These are phyloP conservation scores for Diadumene lineata DNA, from an alignment of 92 coral and sea anemone genomes.

Conservation along the genomic window DNA sequence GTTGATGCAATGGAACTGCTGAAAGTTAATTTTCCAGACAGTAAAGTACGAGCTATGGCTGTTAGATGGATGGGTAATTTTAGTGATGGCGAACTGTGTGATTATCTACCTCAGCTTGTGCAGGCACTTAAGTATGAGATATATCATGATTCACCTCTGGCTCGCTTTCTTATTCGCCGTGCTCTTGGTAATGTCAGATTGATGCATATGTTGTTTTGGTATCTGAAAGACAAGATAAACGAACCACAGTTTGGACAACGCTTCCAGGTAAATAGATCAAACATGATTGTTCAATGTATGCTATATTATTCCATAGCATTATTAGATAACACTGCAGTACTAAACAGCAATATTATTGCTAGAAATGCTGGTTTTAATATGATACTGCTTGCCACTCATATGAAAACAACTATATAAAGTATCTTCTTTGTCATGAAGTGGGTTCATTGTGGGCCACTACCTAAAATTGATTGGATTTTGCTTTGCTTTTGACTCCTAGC, in stretches of 20 bases:
- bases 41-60: conserved; percentile 85
- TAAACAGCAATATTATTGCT: too few relatives aligned
- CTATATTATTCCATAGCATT: too few relatives aligned
- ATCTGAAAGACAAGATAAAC: conserved; percentile 89
- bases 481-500: too few relatives aligned
- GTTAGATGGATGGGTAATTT: conserved; percentile 94
- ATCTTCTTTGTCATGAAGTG: too few relatives aligned
- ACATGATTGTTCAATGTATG: too few relatives aligned
- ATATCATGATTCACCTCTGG: conserved; percentile 93
- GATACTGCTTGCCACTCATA: too few relatives aligned
- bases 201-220: conserved; percentile 91
- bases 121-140: conserved; percentile 97
- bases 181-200: conserved; percentile 89
- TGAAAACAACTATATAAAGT: too few relatives aligned
- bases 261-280: conserved; percentile 48
- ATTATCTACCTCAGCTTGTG: conserved; percentile 95
- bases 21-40: conserved; percentile 92
- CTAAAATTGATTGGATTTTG: too few relatives aligned
- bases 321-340: too few relatives aligned
- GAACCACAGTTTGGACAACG: conserved; percentile 99
- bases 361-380: too few relatives aligned
- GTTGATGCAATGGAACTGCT: conserved; percentile 96
- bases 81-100: conserved; percentile 93
- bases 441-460: too few relatives aligned
- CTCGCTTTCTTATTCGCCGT: conserved; percentile 85